A percentile compares a stretch with the other conserved stretches of the same genome.
These are phyloP conservation scores for Channallabes apus DNA, from an alignment of 2,797 vertebrate species.

Conservation along the genomic window DNA sequence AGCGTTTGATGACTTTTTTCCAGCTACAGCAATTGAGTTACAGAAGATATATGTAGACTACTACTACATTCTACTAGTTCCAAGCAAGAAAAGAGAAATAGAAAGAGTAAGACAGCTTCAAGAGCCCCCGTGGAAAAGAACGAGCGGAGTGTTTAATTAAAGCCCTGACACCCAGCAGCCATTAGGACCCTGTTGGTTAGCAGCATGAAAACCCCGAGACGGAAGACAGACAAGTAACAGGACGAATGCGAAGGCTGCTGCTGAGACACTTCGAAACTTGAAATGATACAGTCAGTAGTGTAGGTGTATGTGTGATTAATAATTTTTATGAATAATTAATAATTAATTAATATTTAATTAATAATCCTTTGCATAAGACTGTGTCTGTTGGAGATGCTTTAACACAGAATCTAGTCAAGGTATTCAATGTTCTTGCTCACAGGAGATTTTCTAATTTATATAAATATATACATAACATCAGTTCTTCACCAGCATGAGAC, in stretches of 20 bases:
- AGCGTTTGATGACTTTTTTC: not conserved
- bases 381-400: not conserved
- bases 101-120: slow-evolving; percentile 4
- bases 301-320: slow-evolving; percentile 21
- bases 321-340: too few species aligned
- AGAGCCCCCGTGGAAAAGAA: not conserved
- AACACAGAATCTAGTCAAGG: not conserved
- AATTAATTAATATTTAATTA: too few species aligned
- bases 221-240: not conserved
- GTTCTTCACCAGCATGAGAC: too few species aligned
- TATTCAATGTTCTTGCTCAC: not conserved
- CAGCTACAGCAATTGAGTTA: slow-evolving; percentile 1
- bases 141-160: slow-evolving; percentile 29
- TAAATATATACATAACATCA: not conserved
- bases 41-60: not conserved
- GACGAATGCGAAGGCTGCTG: slow-evolving; percentile 11
- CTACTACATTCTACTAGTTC: too few species aligned
- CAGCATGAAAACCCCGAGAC: not conserved
- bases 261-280: not conserved
- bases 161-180: slow-evolving; percentile 26
- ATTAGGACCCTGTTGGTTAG: slow-evolving; percentile 1
- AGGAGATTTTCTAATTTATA: not conserved
- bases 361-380: not conserved
- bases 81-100: slow-evolving; percentile 19
- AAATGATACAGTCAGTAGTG: not conserved